phyloP scores from a whole-genome alignment of 2,888 invertebrate genomes.

The Ctena decussata region DNA sequence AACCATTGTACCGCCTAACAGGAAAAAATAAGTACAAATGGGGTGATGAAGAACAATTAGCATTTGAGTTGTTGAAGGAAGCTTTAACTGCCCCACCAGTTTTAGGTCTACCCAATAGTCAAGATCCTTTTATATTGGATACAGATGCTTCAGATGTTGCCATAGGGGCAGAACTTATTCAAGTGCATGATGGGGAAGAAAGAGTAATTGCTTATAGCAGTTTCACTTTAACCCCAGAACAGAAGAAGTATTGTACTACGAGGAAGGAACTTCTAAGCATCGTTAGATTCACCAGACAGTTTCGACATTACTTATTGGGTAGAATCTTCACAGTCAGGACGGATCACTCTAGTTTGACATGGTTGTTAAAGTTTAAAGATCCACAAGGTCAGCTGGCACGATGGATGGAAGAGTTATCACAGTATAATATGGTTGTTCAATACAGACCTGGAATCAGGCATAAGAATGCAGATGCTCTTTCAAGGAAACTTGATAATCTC shows the following conservation, averaged over 20 bases:
- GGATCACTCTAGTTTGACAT: slow-evolving; percentile 24
- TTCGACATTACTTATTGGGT: slow-evolving; percentile 41
- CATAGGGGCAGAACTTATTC: slow-evolving; percentile 25
- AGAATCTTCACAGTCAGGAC: slow-evolving; percentile 16
- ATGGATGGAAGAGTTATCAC: too few species aligned
- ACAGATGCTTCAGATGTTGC: too few species aligned
- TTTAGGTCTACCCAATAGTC: slow-evolving; percentile 32
- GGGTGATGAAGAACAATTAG: slow-evolving; percentile 18
- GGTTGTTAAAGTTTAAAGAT: slow-evolving; percentile 4
- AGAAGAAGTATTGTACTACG: slow-evolving; percentile 54
- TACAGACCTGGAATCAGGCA: slow-evolving; percentile 18
- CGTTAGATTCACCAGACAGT: slow-evolving; percentile 47
- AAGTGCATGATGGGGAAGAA: slow-evolving; percentile 54
- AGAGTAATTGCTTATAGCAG: too few species aligned
- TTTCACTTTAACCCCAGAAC: slow-evolving; percentile 31
- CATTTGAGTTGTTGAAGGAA: slow-evolving; percentile 5
- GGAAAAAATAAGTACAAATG: slow-evolving; percentile 33
- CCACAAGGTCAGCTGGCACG: not conserved
- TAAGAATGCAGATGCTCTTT: slow-evolving; percentile 38
- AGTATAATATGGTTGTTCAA: slow-evolving; percentile 21
- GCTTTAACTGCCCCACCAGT: slow-evolving; percentile 37
- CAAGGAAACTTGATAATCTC: slow-evolving; percentile 3
- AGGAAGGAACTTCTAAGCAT: slow-evolving; percentile 53
- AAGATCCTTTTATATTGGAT: slow-evolving; percentile 39
- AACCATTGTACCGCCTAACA: slow-evolving; percentile 34